A percentile compares a stretch with the other conserved stretches of the same genome.
phyloP scores from a whole-genome alignment of 2,888 invertebrate species.

The Maniola hyperantus region DNA sequence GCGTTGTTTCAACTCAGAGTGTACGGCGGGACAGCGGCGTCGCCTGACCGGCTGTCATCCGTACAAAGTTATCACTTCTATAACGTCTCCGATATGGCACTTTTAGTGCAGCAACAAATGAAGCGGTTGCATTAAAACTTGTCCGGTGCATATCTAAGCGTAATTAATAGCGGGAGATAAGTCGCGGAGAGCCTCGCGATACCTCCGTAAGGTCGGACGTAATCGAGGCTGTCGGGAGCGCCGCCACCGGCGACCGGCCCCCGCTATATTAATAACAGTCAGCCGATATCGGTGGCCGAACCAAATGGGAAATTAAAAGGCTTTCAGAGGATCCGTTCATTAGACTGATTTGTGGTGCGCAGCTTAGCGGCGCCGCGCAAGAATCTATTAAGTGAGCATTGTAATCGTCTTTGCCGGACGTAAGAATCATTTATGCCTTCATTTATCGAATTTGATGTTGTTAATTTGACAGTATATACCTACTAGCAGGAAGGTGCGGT shows the following conservation, averaged over 20 bases:
- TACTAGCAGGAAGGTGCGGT: conserved; percentile 26
- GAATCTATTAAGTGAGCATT: conserved; percentile 72
- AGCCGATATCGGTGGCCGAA: conserved; percentile 73
- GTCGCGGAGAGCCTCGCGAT: conserved; percentile 67
- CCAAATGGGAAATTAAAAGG: conserved; percentile 81
- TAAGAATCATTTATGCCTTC: conserved; percentile 62
- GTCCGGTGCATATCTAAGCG: conserved; percentile 75
- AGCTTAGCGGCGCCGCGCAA: conserved; percentile 68
- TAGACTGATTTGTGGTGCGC: conserved; percentile 75
- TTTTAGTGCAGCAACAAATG: conserved; percentile 74
- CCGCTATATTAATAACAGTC: conserved; percentile 78
- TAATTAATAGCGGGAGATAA: conserved; percentile 81
- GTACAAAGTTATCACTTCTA: conserved; percentile 72
- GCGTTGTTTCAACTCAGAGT: conserved; percentile 30
- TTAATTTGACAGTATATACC: conserved; percentile 52
- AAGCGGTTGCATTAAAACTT: conserved; percentile 82
- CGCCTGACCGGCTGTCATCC: conserved; percentile 55
- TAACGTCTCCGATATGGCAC: conserved; percentile 75
- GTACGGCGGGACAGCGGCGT: conserved; percentile 27
- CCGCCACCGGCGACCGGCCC: conserved; percentile 64
- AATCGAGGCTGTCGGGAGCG: conserved; percentile 71
- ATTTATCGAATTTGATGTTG: conserved; percentile 58
- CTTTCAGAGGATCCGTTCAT: conserved; percentile 78
- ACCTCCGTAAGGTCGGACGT: conserved; percentile 59
- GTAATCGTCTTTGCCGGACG: conserved; percentile 67